Evolutionary conservation across 2,888 invertebrate species (phyloP).

Genomic region (Cataglyphis altisquamis): DNA sequence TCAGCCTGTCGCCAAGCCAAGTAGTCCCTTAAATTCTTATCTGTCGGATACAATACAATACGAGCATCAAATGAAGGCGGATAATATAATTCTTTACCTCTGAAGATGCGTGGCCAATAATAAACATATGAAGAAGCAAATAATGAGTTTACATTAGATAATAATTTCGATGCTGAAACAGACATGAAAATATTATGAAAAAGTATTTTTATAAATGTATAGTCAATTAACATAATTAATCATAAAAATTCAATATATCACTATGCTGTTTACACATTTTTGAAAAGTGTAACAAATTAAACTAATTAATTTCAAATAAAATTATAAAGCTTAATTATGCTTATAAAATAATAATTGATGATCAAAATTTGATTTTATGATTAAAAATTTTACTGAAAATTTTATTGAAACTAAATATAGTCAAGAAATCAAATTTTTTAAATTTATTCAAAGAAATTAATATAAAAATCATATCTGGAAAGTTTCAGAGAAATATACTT

Average conservation of each 20-base stretch:
- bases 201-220: neutral
- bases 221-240: neutral
- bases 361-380: neutral
- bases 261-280: neutral
- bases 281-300: neutral
- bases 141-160: constrained; percentile 94
- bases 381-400: no score
- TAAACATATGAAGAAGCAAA: constrained; percentile 96
- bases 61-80: constrained; percentile 98
- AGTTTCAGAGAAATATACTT: no score
- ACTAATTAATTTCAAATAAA: neutral
- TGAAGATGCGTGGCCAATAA: constrained; percentile 94
- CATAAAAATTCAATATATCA: neutral
- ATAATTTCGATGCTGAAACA: constrained; percentile 90
- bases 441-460: no score
- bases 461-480: no score
- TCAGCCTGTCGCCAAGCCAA: constrained; percentile 97
- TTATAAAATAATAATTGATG: neutral
- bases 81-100: constrained; percentile 90
- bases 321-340: neutral
- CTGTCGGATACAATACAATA: constrained; percentile 94
- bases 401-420: no score
- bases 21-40: constrained; percentile 95
- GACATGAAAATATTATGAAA: neutral
- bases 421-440: no score